Percentiles rank a stretch among this genome's conserved stretches.
These are phyloP conservation scores for Patagioenas fasciata DNA, from an alignment of 2,113 vertebrate genomes.

Conservation along the genomic window DNA sequence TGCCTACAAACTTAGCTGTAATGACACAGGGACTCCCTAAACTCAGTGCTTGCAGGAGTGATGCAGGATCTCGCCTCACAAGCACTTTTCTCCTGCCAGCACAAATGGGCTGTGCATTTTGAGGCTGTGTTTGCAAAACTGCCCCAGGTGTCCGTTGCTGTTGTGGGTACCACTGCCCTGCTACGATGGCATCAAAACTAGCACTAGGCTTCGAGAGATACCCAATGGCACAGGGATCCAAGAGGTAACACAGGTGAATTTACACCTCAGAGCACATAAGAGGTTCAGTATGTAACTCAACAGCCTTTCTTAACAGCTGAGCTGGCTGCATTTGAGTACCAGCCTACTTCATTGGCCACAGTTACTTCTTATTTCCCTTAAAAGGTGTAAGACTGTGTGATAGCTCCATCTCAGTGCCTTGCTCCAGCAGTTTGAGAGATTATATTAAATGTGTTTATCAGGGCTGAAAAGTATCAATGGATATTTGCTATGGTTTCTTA, in stretches of 20 bases:
- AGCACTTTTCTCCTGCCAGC: neutral
- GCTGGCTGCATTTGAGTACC: neutral
- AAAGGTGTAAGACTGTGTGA: neutral
- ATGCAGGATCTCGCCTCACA: neutral
- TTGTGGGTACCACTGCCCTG: neutral
- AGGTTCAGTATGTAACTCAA: neutral
- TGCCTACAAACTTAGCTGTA: neutral
- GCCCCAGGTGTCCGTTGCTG: neutral
- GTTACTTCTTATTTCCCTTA: neutral
- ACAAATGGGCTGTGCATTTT: fast-evolving
- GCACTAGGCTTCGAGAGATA: neutral
- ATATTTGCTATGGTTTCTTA: neutral
- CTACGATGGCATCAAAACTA: neutral
- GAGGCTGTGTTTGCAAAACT: neutral
- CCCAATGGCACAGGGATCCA: neutral
- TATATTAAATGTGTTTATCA: neutral
- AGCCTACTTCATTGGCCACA: neutral
- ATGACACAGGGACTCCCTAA: neutral
- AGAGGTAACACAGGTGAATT: neutral
- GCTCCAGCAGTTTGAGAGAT: neutral
- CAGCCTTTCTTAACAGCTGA: neutral
- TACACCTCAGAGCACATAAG: neutral
- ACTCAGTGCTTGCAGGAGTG: neutral
- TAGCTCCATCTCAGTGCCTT: neutral
- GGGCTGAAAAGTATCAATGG: neutral